Evolutionary conservation across 2,888 invertebrate genomes (phyloP), one percentile per base, ranked within the genome.

Genomic region (Poecilus cupreus): DNA sequence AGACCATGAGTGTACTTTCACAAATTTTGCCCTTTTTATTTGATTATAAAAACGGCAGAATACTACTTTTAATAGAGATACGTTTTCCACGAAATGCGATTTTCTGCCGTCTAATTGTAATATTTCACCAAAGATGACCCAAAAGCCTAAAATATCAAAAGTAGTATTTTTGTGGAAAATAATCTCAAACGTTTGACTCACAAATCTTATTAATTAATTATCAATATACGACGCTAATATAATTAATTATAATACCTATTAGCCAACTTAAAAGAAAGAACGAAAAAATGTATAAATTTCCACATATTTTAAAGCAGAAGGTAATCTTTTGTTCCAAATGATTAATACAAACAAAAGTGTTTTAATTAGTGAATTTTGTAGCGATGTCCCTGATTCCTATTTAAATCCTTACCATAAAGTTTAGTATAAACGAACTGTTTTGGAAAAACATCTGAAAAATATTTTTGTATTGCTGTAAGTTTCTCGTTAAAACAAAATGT

Each of bases 361-460:
- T 72, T 57, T 43, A 72, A 43, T 24, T 72, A 20, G 26, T 11
- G n/a, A 46, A 46, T 43, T 76, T 51, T 57, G 18, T 43, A 43
- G 20, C 13, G 8, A 32, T 32, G 32, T 3, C 3, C 5, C 3
- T 54, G n/a, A n/a, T 75, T 43, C 3, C 11, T 43, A 13, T 51
- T 60, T 2, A 60, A 6, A 32, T 60, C 18, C 80, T 80, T 80
- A 80, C 80, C 80, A 16, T 80, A 80, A 24, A 72, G 39, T 80
- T 80, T 80, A 37, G 80, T 80, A 72, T 54, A 72, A 72, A 80
- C 57, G 54, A 80, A 80, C 32, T 51, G 60, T 79, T 79, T 80
- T 80, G 70, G 72, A 39, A 80, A 80, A 57, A 54, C 49, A 72
- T 80, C 80, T 80, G 80, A 80, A 80, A 80, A 49, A 64, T 68